Base-by-base conservation (phyloP, 2,888 invertebrate genomes). In the Watsonalla cultraria region DNA sequence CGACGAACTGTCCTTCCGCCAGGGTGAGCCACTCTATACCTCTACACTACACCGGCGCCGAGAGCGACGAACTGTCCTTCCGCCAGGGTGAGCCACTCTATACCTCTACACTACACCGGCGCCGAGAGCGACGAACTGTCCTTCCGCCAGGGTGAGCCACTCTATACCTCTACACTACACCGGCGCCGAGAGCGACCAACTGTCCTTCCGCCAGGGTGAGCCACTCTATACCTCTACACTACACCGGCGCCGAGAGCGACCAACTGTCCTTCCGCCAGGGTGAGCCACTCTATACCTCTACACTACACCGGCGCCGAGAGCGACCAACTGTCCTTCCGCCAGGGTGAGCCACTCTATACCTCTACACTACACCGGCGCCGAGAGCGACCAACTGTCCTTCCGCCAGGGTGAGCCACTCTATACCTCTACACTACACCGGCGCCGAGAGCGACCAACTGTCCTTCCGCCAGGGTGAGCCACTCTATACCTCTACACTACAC, bases 141-240 rank as follows among this genome's bases (percentile, higher is more conserved):
- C 61, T 99, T 99, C 88, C 95, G 97, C 88, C 96, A 96, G 93
- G 99, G 99, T 98, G 42, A 42, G 42, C 4, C 42, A 42, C 42
- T 11, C 11, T 8, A 11, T 11, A 42, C 11, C 13, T n/a, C 35
- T 37, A 13, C 34, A 7, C 9, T 6, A 53, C 47, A 54, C 52
- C 46, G n/a, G 46, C 51, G 45, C 51, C 53, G 47, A n/a, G 53
- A 96, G 52, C 56, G 37, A 57, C 61, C 95, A 86, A 62, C 56
- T 15, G 47, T 46, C 54, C 61, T 99, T 99, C 88, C 95, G 97
- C 88, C 96, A 96, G 93, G 99, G 99, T 98, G 39, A 39, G 39
- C 0, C 39, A 39, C 39, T 5, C 7, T 6, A 9, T 9, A 39
- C 9, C 13, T n/a, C 34, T 35, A 13, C 34, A 7, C 8, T 6